Conservation (phyloP, 2,113 vertebrate species). For the Grammomys surdaster region DNA sequence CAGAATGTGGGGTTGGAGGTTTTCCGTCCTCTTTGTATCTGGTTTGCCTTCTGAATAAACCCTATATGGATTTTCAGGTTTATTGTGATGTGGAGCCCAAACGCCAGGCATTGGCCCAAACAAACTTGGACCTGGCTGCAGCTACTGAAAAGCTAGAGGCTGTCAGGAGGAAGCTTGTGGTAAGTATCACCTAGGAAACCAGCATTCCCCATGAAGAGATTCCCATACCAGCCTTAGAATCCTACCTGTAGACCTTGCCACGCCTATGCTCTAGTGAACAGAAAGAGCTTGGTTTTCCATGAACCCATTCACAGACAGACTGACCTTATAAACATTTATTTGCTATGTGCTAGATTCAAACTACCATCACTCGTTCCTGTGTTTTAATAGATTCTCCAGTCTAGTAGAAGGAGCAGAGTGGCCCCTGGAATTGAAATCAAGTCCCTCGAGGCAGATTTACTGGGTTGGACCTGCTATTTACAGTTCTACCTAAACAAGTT, state of each 20-base stretch:
- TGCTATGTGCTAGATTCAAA: not conserved
- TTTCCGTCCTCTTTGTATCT: not conserved
- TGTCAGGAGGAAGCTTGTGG: conserved; percentile 89
- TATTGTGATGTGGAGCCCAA: conserved; percentile 92
- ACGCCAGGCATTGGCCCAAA: conserved; percentile 85
- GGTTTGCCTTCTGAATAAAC: not conserved
- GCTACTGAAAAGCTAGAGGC: conserved; percentile 88
- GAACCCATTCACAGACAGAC: not conserved
- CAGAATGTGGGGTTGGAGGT: no score
- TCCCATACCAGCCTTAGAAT: no score
- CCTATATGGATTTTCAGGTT: conserved; percentile 82
- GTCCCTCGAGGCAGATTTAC: not conserved
- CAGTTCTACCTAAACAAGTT: not conserved
- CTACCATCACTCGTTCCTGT: not conserved
- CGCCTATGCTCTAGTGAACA: not conserved
- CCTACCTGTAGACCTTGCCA: not conserved
- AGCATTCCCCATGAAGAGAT: not conserved
- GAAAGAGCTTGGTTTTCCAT: not conserved
- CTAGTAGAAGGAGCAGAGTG: not conserved
- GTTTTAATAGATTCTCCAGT: not conserved
- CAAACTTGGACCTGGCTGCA: conserved; percentile 88
- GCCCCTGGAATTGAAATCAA: not conserved
- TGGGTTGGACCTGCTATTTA: not conserved
- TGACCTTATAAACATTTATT: not conserved
- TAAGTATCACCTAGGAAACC: conserved; percentile 77